Evolutionary conservation across 2,113 vertebrate species (phyloP).

Genomic region (Anguilla japonica): DNA sequence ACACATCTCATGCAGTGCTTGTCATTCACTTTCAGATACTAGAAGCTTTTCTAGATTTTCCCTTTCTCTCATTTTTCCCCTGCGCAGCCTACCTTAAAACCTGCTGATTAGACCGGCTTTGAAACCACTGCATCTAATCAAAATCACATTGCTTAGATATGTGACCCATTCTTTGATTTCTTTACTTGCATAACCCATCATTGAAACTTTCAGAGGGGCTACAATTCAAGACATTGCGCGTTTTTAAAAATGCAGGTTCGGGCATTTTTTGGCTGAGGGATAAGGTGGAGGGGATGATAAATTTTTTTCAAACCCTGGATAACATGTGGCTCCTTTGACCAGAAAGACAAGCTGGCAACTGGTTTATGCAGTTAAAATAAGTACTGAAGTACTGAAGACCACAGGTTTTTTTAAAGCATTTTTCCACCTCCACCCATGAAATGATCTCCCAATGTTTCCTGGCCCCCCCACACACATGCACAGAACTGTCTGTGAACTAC

Average conservation of each 20-base stretch:
- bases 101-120: background rate
- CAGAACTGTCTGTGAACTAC: background rate
- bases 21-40: background rate
- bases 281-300: background rate
- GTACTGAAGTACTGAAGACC: background rate
- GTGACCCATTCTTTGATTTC: background rate
- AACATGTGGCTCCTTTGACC: slow-evolving; percentile 33
- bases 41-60: background rate
- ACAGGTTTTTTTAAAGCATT: background rate
- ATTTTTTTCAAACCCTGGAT: slow-evolving; percentile 22
- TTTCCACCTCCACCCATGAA: background rate
- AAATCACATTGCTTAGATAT: background rate
- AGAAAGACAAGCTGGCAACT: background rate
- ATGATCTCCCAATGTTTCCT: slow-evolving; percentile 2
- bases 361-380: background rate
- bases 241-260: background rate
- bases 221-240: background rate
- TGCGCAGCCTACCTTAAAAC: background rate
- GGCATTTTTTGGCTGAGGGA: background rate
- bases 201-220: background rate
- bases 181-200: background rate
- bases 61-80: background rate
- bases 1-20: background rate
- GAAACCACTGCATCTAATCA: background rate
- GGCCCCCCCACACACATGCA: background rate